Percentiles rank a stretch among this genome's conserved stretches.
Evolutionary conservation across 2,113 vertebrate genomes (phyloP).

Genomic region (Jaculus jaculus): DNA sequence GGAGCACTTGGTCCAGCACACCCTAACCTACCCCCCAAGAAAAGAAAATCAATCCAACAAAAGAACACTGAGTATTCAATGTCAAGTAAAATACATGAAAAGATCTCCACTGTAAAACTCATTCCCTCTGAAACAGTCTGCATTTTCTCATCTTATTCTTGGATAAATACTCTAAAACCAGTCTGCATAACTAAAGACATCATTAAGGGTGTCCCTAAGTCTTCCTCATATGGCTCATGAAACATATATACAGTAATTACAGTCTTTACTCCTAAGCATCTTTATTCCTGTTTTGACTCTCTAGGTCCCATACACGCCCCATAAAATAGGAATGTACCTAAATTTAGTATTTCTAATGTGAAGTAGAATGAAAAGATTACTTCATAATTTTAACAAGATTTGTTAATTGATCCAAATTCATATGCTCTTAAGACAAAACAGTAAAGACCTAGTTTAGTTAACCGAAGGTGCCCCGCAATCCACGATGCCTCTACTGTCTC

Average conservation of each 20-base stretch:
- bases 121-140: not conserved
- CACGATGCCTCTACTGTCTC: not conserved
- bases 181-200: not conserved
- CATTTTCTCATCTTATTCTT: not conserved
- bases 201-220: not conserved
- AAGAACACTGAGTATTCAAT: not conserved
- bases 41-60: not conserved
- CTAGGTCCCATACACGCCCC: not conserved
- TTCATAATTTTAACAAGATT: not conserved
- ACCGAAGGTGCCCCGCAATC: not conserved
- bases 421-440: not conserved
- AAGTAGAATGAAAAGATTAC: not conserved
- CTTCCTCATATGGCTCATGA: not conserved
- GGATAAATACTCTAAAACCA: not conserved
- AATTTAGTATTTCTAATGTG: not conserved
- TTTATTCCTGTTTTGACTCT: not conserved
- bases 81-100: not conserved
- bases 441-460: slow-evolving; percentile 17
- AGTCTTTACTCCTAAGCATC: slow-evolving; percentile 33
- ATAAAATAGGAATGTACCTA: slow-evolving; percentile 30
- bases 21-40: too few relatives aligned
- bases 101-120: not conserved
- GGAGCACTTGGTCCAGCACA: not conserved
- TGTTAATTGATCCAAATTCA: slow-evolving; percentile 26
- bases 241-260: not conserved